Percentiles rank a stretch among this genome's conserved stretches.
These are phyloP conservation scores for Archips crataeganus DNA, from an alignment of 2,888 invertebrate genomes.

Conservation along the genomic window DNA sequence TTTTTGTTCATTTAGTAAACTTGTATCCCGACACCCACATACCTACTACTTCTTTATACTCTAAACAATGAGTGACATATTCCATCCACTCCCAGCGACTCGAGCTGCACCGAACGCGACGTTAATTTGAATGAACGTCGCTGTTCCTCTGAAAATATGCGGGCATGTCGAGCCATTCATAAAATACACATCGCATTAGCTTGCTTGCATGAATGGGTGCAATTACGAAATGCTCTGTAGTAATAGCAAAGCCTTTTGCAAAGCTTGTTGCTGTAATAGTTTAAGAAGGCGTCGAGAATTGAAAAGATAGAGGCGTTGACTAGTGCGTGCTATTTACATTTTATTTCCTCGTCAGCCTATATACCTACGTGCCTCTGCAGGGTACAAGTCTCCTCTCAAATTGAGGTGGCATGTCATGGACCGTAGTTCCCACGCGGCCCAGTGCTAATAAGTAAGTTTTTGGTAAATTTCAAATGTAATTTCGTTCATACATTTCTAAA, in stretches of 20 bases:
- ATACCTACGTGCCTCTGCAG: too few species aligned
- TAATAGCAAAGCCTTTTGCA: not conserved
- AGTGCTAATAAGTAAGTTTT: too few species aligned
- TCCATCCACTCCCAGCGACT: conserved; percentile 2
- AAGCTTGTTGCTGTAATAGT: not conserved
- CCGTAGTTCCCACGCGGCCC: too few species aligned
- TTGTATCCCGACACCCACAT: not conserved
- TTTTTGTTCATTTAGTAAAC: not conserved
- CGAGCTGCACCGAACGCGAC: not conserved
- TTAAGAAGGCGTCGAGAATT: not conserved
- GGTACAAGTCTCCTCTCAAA: too few species aligned
- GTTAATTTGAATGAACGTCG: conserved; percentile 20
- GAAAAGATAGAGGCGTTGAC: not conserved
- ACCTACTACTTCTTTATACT: too few species aligned
- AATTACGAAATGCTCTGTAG: conserved; percentile 7
- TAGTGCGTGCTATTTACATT: too few species aligned
- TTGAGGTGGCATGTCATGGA: too few species aligned
- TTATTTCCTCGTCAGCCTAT: too few species aligned
- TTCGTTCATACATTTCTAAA: too few species aligned
- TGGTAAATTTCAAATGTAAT: too few species aligned
- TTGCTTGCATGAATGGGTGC: not conserved
- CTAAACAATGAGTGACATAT: not conserved
- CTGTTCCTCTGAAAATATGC: conserved; percentile 9
- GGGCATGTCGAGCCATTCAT: conserved; percentile 16
- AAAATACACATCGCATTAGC: conserved; percentile 10